Evolutionary conservation across 2,113 vertebrate species (phyloP).

Genomic region (Trachemys scripta): DNA sequence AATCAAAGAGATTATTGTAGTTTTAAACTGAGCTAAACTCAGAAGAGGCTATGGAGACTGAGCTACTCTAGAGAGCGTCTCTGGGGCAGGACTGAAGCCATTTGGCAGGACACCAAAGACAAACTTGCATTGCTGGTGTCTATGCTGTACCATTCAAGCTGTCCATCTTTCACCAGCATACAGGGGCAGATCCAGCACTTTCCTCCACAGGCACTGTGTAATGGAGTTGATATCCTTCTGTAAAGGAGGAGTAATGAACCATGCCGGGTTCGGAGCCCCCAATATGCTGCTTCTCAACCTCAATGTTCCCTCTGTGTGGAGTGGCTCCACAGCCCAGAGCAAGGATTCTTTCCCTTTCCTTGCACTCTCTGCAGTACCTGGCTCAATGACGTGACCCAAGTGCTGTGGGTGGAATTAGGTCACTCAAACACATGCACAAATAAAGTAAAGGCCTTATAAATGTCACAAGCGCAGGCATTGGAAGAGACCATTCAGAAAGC

Average conservation of each 20-base stretch:
- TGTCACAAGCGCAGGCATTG: no score
- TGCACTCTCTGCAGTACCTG: background rate
- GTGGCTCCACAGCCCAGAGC: no score
- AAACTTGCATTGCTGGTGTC: background rate
- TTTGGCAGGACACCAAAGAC: background rate
- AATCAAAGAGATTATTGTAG: background rate
- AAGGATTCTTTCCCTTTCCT: no score
- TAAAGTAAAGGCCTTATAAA: background rate
- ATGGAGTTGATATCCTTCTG: no score
- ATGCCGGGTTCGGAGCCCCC: no score
- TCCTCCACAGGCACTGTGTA: background rate
- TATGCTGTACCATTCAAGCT: background rate
- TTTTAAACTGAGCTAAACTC: background rate
- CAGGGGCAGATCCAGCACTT: background rate
- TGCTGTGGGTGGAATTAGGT: background rate
- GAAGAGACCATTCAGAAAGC: background rate
- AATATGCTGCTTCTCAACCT: no score
- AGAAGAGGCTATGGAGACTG: background rate
- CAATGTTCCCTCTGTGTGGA: no score
- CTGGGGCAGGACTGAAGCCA: background rate
- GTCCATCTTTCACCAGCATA: background rate
- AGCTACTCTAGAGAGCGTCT: background rate
- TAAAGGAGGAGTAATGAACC: no score
- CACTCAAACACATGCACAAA: rapidly evolving
- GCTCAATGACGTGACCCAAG: background rate